Evolutionary conservation across 1,140 invertebrate species (phyloP), one percentile per base, ranked within the genome.

Genomic region (Leptopilina boulardi): DNA sequence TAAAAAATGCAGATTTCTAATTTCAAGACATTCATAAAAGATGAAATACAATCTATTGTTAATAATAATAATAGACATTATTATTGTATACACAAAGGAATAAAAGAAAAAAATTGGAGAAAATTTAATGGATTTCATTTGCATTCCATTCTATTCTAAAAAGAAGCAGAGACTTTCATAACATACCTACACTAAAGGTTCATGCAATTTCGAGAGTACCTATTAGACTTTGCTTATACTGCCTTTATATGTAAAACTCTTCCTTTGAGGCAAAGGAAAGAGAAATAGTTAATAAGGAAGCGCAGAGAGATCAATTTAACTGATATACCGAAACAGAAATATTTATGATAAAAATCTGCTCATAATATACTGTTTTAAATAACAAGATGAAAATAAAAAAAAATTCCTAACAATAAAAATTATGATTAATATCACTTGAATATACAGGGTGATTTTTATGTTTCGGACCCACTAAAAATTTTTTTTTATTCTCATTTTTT

Each of bases 231-330:
- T 26, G 11, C 56, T 30, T 51, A n/a, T 30, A 66, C 11, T 30
- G 23, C 56, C 23, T 66, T 30, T 66, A 66, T 66, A 66, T 66
- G 23, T 66, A 66, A 66, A 66, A 66, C 15, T 66, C 23, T 66
- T 66, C 56, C 56, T 26, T 66, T 66, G 23, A 59, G 21, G 59
- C 26, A 30, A 66, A 30, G 26, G 59, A 66, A 66, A 66, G 21
- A 66, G 21, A 59, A 59, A 66, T 66, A 66, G 56, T 66, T 15
- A 66, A 66, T 30, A 66, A 66, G 23, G 23, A 30, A 66, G 59
- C 10, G 21, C 23, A 30, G 8, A 66, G 59, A 26, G 26, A 66
- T 66, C 59, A 30, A 66, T 66, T 66, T 30, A 66, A 15, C 26
- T 66, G 23, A 66, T 66, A 66, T 66, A 34, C 59, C 21, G 15